phyloP scores from a whole-genome alignment of 1,140 invertebrate species.

The Halesus radiatus region DNA sequence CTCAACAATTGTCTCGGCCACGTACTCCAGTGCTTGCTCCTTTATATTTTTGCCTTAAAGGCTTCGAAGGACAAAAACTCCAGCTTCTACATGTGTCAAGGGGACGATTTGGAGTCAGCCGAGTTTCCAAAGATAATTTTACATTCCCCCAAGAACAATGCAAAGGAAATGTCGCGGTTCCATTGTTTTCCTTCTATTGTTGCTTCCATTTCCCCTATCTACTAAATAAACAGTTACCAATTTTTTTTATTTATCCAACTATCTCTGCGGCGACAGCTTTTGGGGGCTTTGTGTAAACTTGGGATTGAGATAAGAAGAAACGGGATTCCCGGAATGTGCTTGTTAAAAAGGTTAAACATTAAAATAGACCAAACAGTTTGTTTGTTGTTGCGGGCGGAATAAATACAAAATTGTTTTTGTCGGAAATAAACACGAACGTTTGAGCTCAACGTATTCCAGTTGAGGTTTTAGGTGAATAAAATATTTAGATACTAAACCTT shows the following conservation, averaged over 20 bases:
- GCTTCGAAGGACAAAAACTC: slow-evolving; percentile 1
- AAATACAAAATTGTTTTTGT: too few species aligned
- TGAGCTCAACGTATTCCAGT: too few species aligned
- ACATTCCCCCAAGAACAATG: slow-evolving; percentile 21
- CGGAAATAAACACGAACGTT: too few species aligned
- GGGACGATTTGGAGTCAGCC: slow-evolving; percentile 17
- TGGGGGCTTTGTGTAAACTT: slow-evolving; percentile 13
- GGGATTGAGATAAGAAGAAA: slow-evolving; percentile 27
- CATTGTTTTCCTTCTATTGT: slow-evolving; percentile 16
- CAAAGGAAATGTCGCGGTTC: slow-evolving; percentile 16
- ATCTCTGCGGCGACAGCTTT: not conserved
- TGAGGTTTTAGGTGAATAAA: too few species aligned
- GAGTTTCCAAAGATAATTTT: slow-evolving; percentile 20
- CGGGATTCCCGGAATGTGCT: not conserved
- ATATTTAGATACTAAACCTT: too few species aligned
- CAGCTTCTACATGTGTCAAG: not conserved
- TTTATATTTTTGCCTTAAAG: slow-evolving; percentile 8
- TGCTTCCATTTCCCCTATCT: slow-evolving; percentile 1
- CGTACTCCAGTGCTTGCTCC: not conserved
- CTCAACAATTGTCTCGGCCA: too few species aligned
- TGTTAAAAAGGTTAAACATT: slow-evolving; percentile 11
- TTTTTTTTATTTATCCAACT: slow-evolving; percentile 20
- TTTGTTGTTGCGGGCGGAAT: not conserved
- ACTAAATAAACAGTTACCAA: slow-evolving; percentile 15
- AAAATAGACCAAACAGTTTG: slow-evolving; percentile 9